These are phyloP conservation scores for Bufo bufo DNA, from an alignment of 2,113 vertebrate genomes.

Conservation along the genomic window DNA sequence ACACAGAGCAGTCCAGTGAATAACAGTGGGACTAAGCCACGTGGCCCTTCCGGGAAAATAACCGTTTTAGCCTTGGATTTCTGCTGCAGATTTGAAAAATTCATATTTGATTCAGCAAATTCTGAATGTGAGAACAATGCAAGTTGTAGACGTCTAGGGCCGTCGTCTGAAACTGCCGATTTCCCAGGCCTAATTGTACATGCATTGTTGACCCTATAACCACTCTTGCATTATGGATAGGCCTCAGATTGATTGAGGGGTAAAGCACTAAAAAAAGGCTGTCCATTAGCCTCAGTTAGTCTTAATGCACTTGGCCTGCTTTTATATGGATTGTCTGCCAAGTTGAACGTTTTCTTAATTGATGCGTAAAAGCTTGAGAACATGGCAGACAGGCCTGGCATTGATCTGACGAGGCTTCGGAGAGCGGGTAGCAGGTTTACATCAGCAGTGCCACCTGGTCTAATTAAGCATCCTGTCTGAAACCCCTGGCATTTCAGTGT, in stretches of 20 bases:
- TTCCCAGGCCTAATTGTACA: too few species aligned
- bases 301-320: slow-evolving; percentile 26
- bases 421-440: not conserved
- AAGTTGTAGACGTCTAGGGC: too few species aligned
- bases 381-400: not conserved
- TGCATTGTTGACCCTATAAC: too few species aligned
- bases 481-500: not conserved
- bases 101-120: too few species aligned
- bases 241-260: not conserved
- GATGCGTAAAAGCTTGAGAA: slow-evolving; percentile 25
- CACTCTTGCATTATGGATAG: not conserved
- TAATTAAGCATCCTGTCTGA: not conserved
- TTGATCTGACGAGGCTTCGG: slow-evolving; percentile 36
- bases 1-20: too few species aligned
- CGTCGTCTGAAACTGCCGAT: too few species aligned
- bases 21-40: too few species aligned
- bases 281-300: slow-evolving; percentile 31
- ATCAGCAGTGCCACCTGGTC: slow-evolving; percentile 11
- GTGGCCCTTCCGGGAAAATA: too few species aligned
- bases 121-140: too few species aligned
- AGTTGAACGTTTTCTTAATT: slow-evolving; percentile 30
- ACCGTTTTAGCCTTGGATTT: too few species aligned
- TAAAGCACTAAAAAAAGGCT: not conserved
- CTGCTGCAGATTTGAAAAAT: too few species aligned
- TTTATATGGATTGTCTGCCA: slow-evolving; percentile 30